phyloP scores from a whole-genome alignment of 2,797 vertebrate species.

The Eulemur albifrons region DNA sequence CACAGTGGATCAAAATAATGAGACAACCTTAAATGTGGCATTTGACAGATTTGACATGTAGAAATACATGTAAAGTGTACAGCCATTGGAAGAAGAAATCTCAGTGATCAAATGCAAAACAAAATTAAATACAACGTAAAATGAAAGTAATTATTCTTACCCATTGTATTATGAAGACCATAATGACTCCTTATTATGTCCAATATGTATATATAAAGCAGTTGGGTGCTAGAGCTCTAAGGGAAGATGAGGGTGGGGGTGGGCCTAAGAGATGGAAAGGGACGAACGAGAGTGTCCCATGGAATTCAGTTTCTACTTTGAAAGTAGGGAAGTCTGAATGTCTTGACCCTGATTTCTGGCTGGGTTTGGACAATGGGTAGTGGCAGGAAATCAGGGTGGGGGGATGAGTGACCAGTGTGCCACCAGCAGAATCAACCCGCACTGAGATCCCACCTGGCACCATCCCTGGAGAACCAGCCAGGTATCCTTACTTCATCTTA shows the following conservation, averaged over 20 bases:
- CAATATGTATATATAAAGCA: not conserved
- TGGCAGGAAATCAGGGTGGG: not conserved
- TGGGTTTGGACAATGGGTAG: not conserved
- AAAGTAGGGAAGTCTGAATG: not conserved
- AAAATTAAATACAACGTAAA: not conserved
- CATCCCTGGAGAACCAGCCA: not conserved
- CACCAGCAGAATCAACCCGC: too few species aligned
- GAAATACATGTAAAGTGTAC: not conserved
- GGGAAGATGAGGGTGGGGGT: not conserved
- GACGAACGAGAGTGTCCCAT: too few species aligned
- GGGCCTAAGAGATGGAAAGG: not conserved
- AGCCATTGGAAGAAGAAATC: not conserved
- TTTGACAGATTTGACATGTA: not conserved
- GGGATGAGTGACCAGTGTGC: not conserved
- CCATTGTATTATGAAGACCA: not conserved
- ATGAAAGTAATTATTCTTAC: not conserved
- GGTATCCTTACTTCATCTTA: not conserved
- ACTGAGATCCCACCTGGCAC: not conserved
- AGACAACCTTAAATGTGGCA: not conserved
- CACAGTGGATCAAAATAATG: not conserved
- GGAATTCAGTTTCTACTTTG: not conserved
- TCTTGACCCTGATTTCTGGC: not conserved
- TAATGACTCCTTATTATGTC: not conserved
- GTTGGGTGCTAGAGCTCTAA: not conserved
- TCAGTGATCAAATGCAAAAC: not conserved